Evolutionary conservation across 1,140 invertebrate species (phyloP).

Genomic region (Bombus waltoni): DNA sequence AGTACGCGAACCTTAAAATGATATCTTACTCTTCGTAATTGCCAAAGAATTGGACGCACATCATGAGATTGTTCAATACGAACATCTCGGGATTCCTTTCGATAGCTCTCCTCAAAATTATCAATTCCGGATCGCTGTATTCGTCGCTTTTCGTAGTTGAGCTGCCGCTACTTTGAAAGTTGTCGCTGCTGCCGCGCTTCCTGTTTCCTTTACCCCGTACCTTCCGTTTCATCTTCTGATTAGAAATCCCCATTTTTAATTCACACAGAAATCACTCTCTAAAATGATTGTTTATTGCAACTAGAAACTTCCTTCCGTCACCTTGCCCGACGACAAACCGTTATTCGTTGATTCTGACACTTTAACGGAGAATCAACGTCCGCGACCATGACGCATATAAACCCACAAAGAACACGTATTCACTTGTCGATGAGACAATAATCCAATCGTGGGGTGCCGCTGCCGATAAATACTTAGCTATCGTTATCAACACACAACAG

Average conservation of each 20-base stretch:
- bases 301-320: background rate
- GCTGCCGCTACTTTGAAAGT: slow-evolving; percentile 60
- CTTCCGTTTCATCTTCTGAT: slow-evolving; percentile 72
- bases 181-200: background rate
- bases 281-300: background rate
- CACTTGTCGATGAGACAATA: slow-evolving; percentile 40
- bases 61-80: slow-evolving; percentile 89
- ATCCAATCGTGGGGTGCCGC: slow-evolving; percentile 1
- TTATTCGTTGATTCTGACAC: background rate
- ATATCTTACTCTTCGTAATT: slow-evolving; percentile 88
- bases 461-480: slow-evolving; percentile 74
- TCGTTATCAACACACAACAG: slow-evolving; percentile 69
- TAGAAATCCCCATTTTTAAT: slow-evolving; percentile 79
- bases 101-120: slow-evolving; percentile 84
- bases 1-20: background rate
- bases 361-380: slow-evolving; percentile 6
- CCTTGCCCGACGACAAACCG: background rate
- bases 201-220: background rate
- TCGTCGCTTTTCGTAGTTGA: slow-evolving; percentile 29
- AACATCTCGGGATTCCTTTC: slow-evolving; percentile 86
- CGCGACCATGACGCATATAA: slow-evolving; percentile 46
- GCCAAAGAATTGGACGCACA: slow-evolving; percentile 90
- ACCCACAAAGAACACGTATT: slow-evolving; percentile 17
- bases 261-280: background rate
- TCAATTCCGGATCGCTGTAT: slow-evolving; percentile 67